Evolutionary conservation across 2,113 vertebrate genomes (phyloP).

Genomic region (Stomatorhinus ivindoensis): DNA sequence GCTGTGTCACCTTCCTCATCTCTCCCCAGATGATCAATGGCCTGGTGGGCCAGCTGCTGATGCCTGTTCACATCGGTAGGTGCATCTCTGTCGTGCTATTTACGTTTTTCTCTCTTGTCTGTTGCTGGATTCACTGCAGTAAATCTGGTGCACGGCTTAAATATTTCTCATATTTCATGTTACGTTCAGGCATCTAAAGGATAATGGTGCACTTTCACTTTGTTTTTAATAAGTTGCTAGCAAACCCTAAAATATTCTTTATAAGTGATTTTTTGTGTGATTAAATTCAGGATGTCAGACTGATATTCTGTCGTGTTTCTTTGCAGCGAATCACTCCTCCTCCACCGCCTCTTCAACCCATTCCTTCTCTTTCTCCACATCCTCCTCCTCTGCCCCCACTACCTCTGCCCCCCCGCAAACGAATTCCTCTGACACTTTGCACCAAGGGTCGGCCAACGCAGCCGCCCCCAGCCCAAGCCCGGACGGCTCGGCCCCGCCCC

Average conservation of each 20-base stretch:
- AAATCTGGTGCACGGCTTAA: neutral
- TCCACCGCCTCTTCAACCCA: slow-evolving; percentile 39
- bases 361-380: slow-evolving; percentile 36
- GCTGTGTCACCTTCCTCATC: slow-evolving; percentile 48
- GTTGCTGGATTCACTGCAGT: neutral
- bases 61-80: slow-evolving; percentile 71
- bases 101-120: neutral
- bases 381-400: slow-evolving; percentile 36
- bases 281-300: neutral
- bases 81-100: neutral
- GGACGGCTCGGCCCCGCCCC: slow-evolving; percentile 27
- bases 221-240: neutral
- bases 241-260: neutral
- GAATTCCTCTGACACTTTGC: slow-evolving; percentile 21
- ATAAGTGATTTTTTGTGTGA: neutral
- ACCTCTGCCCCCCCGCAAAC: slow-evolving; percentile 34
- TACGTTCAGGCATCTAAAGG: neutral
- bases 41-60: slow-evolving; percentile 76
- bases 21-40: slow-evolving; percentile 85
- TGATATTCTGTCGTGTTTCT: neutral
- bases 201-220: neutral
- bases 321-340: slow-evolving; percentile 41
- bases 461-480: slow-evolving; percentile 13
- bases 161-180: neutral
- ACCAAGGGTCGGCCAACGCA: neutral